A percentile compares a stretch with the other conserved stretches of the same genome.
Conservation (phyloP, 2,113 vertebrate genomes). For the Phycodurus eques region DNA sequence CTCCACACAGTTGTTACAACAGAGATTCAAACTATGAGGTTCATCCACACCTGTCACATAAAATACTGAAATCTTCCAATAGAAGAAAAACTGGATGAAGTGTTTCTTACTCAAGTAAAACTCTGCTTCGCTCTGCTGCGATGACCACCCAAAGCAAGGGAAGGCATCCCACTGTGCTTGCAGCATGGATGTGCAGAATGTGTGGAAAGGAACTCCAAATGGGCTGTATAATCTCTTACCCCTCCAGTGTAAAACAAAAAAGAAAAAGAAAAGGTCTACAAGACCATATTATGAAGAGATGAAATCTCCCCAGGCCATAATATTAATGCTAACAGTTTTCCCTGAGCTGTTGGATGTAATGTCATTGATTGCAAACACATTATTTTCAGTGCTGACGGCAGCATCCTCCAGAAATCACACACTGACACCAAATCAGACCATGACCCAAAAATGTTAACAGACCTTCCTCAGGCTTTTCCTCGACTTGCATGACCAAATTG, state of each 20-base stretch:
- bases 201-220: not conserved
- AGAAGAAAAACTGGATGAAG: not conserved
- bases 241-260: not conserved
- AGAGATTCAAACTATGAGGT: not conserved
- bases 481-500: not conserved
- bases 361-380: not conserved
- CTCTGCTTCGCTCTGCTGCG: too few species aligned
- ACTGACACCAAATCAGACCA: not conserved
- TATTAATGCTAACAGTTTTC: not conserved
- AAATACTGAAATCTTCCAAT: not conserved
- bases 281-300: not conserved
- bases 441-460: not conserved
- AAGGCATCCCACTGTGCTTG: not conserved
- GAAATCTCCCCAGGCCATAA: not conserved
- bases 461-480: not conserved
- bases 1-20: too few species aligned
- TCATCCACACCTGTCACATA: too few species aligned
- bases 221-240: not conserved
- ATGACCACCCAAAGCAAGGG: not conserved
- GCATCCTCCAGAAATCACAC: not conserved
- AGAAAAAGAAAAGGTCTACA: not conserved
- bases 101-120: not conserved
- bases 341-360: not conserved
- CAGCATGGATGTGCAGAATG: constrained; percentile 3
- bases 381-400: constrained; percentile 1